Conservation (phyloP, 2,888 invertebrate species). For the Campoplex capitator region DNA sequence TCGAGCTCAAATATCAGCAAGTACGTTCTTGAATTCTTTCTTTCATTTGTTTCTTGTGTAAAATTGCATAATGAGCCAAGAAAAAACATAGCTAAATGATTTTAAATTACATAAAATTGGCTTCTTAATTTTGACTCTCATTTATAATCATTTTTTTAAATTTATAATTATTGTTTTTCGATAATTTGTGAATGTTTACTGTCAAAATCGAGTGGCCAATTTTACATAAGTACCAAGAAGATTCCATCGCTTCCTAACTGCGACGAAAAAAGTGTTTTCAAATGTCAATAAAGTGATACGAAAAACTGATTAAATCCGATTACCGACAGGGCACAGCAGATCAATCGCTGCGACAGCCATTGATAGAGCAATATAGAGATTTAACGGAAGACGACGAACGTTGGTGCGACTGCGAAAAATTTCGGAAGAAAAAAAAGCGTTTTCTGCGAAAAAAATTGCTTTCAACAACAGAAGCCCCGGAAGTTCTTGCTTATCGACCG, state of each 20-base stretch:
- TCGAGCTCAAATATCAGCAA: conserved; percentile 61
- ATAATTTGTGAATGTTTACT: no score
- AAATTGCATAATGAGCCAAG: background rate
- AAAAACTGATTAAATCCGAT: background rate
- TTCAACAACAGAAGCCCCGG: conserved; percentile 45
- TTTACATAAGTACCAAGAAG: background rate
- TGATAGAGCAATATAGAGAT: conserved; percentile 38
- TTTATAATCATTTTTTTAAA: no score
- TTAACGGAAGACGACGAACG: conserved; percentile 62
- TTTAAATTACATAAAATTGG: no score
- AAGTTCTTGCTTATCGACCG: conserved; percentile 55
- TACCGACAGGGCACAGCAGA: conserved; percentile 41
- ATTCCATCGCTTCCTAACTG: background rate
- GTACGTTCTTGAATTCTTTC: conserved; percentile 40
- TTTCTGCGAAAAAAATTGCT: conserved; percentile 53
- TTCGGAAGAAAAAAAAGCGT: conserved; percentile 58
- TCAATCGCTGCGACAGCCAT: conserved; percentile 55
- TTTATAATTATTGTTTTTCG: no score
- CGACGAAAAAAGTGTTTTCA: background rate
- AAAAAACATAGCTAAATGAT: no score
- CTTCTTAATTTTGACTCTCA: no score
- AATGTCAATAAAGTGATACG: background rate
- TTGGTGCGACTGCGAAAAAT: conserved; percentile 61
- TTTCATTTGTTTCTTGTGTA: background rate
- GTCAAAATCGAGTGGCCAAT: no score